Conservation (phyloP, 2,888 invertebrate genomes). For the Elaeidobius kamerunicus region DNA sequence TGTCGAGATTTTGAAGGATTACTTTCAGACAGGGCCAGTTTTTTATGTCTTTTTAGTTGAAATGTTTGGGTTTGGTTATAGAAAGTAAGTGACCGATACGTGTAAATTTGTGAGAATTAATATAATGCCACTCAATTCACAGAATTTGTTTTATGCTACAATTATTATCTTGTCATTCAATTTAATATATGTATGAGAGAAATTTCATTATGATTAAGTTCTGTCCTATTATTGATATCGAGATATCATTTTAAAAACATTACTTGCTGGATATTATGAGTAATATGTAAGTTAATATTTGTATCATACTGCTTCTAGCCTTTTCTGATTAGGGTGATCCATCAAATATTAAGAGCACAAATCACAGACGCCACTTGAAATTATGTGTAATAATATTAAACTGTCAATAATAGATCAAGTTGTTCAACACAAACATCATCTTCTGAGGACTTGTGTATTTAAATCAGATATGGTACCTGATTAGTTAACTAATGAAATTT, state of each 20-base stretch:
- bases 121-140: too few relatives aligned
- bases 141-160: too few relatives aligned
- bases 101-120: too few relatives aligned
- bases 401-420: not conserved
- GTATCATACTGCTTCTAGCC: not conserved
- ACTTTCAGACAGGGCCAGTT: conserved; percentile 4
- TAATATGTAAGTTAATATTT: not conserved
- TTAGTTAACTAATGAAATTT: too few relatives aligned
- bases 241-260: too few relatives aligned
- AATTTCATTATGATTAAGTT: too few relatives aligned
- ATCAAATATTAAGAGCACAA: conserved; percentile 8
- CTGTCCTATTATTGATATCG: too few relatives aligned
- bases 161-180: too few relatives aligned
- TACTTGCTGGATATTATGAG: too few relatives aligned
- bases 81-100: too few relatives aligned
- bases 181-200: too few relatives aligned
- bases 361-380: conserved; percentile 9
- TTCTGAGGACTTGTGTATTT: not conserved
- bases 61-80: too few relatives aligned
- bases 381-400: not conserved
- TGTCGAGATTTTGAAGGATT: conserved; percentile 15
- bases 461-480: not conserved
- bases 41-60: not conserved
- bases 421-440: not conserved
- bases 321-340: conserved; percentile 3